These are phyloP conservation scores for Atrina japonica DNA, from an alignment of 2,888 invertebrate species.

Conservation along the genomic window DNA sequence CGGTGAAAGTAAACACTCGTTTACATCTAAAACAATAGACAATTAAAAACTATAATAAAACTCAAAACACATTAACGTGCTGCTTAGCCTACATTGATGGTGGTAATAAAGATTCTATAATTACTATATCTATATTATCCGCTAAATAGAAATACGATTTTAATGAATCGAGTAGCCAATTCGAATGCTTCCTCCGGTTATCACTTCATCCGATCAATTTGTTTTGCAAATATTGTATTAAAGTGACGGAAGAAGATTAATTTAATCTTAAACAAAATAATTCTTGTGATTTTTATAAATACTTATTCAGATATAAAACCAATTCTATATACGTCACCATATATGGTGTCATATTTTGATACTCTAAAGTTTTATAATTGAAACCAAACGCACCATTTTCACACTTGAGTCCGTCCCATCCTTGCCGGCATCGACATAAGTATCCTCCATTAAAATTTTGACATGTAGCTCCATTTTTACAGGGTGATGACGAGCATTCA, in stretches of 20 bases:
- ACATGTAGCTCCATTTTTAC: slow-evolving; percentile 53
- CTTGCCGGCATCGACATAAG: slow-evolving; percentile 1
- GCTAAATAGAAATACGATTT: too few relatives aligned
- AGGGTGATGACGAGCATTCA: slow-evolving; percentile 48
- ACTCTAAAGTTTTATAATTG: too few relatives aligned
- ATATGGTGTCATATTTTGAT: too few relatives aligned
- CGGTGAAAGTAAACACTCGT: slow-evolving; percentile 41
- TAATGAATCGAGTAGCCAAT: too few relatives aligned
- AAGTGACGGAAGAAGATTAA: too few relatives aligned
- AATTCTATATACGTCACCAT: too few relatives aligned
- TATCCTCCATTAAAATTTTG: slow-evolving; percentile 29
- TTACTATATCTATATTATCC: not conserved
- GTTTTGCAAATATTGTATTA: too few relatives aligned
- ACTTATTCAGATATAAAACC: too few relatives aligned
- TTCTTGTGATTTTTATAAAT: too few relatives aligned
- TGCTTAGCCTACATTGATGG: not conserved
- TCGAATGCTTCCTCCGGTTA: too few relatives aligned
- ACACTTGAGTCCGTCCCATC: slow-evolving; percentile 3
- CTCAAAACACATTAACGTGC: not conserved
- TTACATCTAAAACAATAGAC: slow-evolving; percentile 30
- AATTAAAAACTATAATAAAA: not conserved
- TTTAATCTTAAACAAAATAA: too few relatives aligned
- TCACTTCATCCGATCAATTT: too few relatives aligned
- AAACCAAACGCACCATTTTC: slow-evolving; percentile 9
- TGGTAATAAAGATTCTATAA: not conserved